Conservation (phyloP, 2,888 invertebrate genomes). For the Octodonta nipae region DNA sequence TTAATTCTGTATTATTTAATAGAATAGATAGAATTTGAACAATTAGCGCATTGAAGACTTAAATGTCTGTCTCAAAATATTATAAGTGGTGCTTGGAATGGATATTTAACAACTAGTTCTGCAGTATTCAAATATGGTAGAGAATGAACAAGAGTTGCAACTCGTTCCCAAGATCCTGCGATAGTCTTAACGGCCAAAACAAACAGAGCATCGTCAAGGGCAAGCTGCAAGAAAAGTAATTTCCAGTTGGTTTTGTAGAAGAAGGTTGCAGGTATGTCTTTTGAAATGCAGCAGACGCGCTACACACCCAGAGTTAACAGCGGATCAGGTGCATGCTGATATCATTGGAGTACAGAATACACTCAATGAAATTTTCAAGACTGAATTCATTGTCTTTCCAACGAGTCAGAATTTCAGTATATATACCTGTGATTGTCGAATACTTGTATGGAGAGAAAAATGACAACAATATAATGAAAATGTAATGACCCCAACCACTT, state of each 20-base stretch:
- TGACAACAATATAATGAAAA: slow-evolving; percentile 7
- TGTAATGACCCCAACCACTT: slow-evolving; percentile 2
- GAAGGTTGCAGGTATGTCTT: slow-evolving; percentile 1
- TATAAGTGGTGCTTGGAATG: no score
- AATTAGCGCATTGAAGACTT: no score
- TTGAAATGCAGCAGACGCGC: slow-evolving; percentile 1
- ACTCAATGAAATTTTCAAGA: slow-evolving; percentile 1
- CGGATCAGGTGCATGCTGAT: slow-evolving; percentile 2
- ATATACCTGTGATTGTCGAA: slow-evolving; percentile 5
- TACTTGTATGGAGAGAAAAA: slow-evolving; percentile 6
- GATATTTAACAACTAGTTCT: no score
- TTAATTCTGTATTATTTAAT: no score
- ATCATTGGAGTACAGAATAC: background rate
- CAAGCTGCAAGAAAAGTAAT: background rate
- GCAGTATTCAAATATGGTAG: no score
- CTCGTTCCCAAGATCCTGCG: no score
- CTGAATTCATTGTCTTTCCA: background rate
- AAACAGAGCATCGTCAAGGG: no score
- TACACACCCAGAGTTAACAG: slow-evolving; percentile 1
- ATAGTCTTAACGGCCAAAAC: no score
- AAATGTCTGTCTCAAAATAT: no score
- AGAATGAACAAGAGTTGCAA: no score
- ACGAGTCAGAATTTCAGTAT: background rate
- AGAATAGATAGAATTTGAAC: no score
- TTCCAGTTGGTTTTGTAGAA: slow-evolving; percentile 2